Evolutionary conservation across 1,140 invertebrate species (phyloP).

Genomic region (Eumaeus atala): DNA sequence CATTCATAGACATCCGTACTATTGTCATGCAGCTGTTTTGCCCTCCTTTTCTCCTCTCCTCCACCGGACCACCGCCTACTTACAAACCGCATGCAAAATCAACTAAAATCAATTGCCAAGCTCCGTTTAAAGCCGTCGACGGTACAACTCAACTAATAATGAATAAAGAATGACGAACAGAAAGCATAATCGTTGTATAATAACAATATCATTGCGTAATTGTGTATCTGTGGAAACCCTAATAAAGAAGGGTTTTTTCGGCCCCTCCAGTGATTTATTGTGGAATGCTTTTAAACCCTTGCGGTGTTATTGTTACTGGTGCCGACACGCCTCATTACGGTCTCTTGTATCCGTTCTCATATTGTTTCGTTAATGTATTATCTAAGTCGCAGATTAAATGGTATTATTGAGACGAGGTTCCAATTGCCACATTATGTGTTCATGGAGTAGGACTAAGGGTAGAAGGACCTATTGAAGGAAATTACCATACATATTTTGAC

Average conservation of each 20-base stretch:
- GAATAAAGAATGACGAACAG: slow-evolving; percentile 32
- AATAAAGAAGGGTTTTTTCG: slow-evolving; percentile 27
- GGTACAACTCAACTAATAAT: neutral
- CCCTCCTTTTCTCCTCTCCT: no score
- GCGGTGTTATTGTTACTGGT: slow-evolving; percentile 15
- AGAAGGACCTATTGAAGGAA: no score
- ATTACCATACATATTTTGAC: no score
- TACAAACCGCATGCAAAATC: no score
- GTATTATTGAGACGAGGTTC: no score
- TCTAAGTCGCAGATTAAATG: no score
- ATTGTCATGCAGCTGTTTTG: no score
- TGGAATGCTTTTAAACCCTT: slow-evolving; percentile 56
- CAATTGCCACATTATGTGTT: no score
- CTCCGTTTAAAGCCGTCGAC: neutral
- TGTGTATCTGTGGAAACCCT: slow-evolving; percentile 42
- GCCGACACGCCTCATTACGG: slow-evolving; percentile 17
- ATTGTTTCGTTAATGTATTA: slow-evolving; percentile 13
- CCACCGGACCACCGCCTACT: no score
- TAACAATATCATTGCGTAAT: slow-evolving; percentile 55
- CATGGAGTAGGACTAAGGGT: no score
- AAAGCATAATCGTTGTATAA: slow-evolving; percentile 41
- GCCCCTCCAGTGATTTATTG: slow-evolving; percentile 52
- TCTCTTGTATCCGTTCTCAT: neutral
- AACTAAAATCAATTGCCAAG: slow-evolving; percentile 13
- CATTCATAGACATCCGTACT: no score